Evolutionary conservation across 2,797 vertebrate genomes (phyloP).

Genomic region (Danio kyathit): DNA sequence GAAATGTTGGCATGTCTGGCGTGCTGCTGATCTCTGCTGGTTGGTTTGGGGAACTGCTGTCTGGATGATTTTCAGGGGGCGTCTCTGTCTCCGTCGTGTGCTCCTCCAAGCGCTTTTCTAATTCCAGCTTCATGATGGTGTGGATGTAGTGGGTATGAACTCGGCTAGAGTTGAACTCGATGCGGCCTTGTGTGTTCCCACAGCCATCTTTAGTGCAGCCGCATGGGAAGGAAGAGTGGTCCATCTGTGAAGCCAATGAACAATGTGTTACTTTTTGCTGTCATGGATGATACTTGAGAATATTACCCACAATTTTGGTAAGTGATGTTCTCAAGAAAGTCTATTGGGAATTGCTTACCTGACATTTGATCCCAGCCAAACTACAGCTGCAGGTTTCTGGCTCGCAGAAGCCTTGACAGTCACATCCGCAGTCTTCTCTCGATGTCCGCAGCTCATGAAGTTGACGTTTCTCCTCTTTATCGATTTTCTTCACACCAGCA

Average conservation of each 20-base stretch:
- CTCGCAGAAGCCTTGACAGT: constrained; percentile 93
- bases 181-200: constrained; percentile 91
- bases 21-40: constrained; percentile 56
- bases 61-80: constrained; percentile 50
- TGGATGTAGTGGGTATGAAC: constrained; percentile 97
- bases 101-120: constrained; percentile 90
- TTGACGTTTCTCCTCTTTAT: constrained; percentile 94
- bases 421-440: constrained; percentile 93
- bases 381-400: constrained; percentile 95
- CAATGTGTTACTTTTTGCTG: neutral
- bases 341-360: constrained; percentile 77
- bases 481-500: constrained; percentile 91
- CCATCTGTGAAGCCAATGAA: constrained; percentile 83
- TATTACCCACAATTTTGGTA: neutral
- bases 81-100: constrained; percentile 69
- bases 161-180: constrained; percentile 93
- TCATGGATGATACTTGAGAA: neutral
- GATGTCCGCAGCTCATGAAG: constrained; percentile 90
- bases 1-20: constrained; percentile 80
- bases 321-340: neutral
- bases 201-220: constrained; percentile 95
- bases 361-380: constrained; percentile 95
- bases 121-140: constrained; percentile 95
- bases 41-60: neutral
- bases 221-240: constrained; percentile 95